Base-by-base conservation (phyloP, 2,797 vertebrate species). In the Erpetoichthys calabaricus region DNA sequence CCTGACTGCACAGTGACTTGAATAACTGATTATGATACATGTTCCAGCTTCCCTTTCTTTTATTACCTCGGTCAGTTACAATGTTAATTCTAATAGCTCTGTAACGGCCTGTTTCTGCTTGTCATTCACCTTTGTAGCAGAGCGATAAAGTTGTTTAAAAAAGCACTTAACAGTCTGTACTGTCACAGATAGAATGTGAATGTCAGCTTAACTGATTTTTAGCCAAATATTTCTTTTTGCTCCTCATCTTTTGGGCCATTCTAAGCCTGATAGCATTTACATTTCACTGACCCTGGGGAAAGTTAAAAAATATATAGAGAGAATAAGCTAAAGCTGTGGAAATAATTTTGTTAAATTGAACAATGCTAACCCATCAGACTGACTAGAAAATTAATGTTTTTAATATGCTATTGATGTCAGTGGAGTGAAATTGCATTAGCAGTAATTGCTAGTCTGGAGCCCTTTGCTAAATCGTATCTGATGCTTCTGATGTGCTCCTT, bases 11-110 rank as follows among this genome's bases (percentile, higher is more conserved):
- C 43, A 51, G 53, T n/a, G 5, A 43, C 10, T 42, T 25, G 53
- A 54, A 5, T 54, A 56, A 47, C 45, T 25, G 41, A 54, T 54
- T 8, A 56, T 56, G 42, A 44, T 46, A 47, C 7, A 9, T 45
- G 25, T 53, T 59, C 57, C 42, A 44, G 50, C n/a, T 49, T 58
- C 8, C 4, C 9, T 41, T 7, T 25, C 54, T 10, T 55, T 5
- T 44, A 25, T 25, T 25, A 25, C 25, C 44, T 45, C 44, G 43
- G 42, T 9, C 6, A 5, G 7, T 46, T 42, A 5, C 5, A 9
- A 62, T 44, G 42, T 50, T 51, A 62, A 46, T 51, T 51, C 47
- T 42, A 53, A 45, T 42, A 25, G 53, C 47, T 7, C 47, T 7
- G 4, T n/a, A 7, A 4, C 41, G 7, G 42, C 41, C 41, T 54